Conservation (phyloP, 2,888 invertebrate genomes). For the Cheilosia vulpina region DNA sequence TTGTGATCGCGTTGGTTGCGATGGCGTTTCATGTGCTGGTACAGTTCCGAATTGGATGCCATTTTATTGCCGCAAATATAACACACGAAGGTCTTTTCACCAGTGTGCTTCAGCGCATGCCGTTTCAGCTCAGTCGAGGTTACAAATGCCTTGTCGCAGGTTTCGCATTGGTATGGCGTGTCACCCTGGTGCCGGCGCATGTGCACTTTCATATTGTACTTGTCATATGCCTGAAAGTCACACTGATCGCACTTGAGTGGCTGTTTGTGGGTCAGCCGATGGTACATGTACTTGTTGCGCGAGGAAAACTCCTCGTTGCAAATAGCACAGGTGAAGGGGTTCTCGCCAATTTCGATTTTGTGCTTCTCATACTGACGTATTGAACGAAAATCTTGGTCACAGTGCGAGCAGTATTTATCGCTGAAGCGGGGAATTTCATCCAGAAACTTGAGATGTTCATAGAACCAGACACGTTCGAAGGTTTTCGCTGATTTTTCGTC, state of each 20-base stretch:
- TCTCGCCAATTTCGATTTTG: constrained; percentile 58
- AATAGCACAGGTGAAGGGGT: constrained; percentile 52
- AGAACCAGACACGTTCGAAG: constrained; percentile 46
- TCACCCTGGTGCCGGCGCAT: constrained; percentile 63
- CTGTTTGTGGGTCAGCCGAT: constrained; percentile 58
- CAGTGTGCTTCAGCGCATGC: constrained; percentile 50
- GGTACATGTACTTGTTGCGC: constrained; percentile 45
- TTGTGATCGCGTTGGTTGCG: constrained; percentile 56
- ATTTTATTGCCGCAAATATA: constrained; percentile 55
- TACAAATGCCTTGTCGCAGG: constrained; percentile 55
- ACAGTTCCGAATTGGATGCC: constrained; percentile 33
- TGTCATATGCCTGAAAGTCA: constrained; percentile 53
- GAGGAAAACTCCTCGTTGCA: constrained; percentile 54
- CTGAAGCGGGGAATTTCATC: constrained; percentile 17
- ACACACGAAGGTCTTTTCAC: constrained; percentile 49
- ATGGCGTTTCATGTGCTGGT: constrained; percentile 59
- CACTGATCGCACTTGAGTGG: constrained; percentile 60
- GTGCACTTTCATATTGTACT: constrained; percentile 57
- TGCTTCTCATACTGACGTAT: constrained; percentile 44
- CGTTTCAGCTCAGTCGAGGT: constrained; percentile 56
- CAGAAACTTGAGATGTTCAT: constrained; percentile 50
- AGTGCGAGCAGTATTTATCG: constrained; percentile 50
- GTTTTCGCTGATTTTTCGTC: constrained; percentile 1
- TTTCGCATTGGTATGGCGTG: constrained; percentile 42
- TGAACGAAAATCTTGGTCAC: constrained; percentile 44